Evolutionary conservation across 2,888 invertebrate species (phyloP), one percentile per base, ranked within the genome.

Genomic region (Phyto melanocephala): DNA sequence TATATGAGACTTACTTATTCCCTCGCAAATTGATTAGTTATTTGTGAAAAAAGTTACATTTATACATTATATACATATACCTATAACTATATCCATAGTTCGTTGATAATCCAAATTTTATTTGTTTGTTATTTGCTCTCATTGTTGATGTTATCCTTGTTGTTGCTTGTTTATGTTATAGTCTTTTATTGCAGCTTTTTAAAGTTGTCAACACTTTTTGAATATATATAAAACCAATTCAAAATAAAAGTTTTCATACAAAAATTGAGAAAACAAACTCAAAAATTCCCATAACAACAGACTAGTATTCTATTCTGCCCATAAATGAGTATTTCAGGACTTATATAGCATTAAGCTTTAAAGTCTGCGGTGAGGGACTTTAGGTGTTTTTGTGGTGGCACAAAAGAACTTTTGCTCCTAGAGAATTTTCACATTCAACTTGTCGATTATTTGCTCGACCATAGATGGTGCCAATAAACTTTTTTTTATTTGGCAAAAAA

Each of bases 391-490:
- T 5, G 24, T 40, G 28, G 22, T 70, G 22, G 35, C 22, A 78
- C 20, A 40, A 45, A 58, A 52, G n/a, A 75, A 58, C 50, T 78
- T 78, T 70, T 79, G 70, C 81, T 65, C 75, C 75, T 68, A 65
- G 75, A 54, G 63, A 37, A 70, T 70, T 75, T 79, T 70, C 65
- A 56, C 70, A 82, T 70, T 70, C 65, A 58, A 82, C 37, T 62
- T 42, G 63, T 68, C 47, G 68, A 74, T 72, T 54, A 45, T 62
- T 72, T 70, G 70, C 63, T 71, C 63, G 63, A 70, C 74, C 74
- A 42, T 82, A 58, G 58, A 78, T 75, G 81, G 79, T 79, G 79
- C 81, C 81, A 79, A 82, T 65, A 82, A 82, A 82, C 63, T 82
- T 82, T 82, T 75, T 10, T 35, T 60, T 63, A 28, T 54, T 47